Evolutionary conservation across 2,888 invertebrate genomes (phyloP), one percentile per base, ranked within the genome.

Genomic region (Apeira syringaria): DNA sequence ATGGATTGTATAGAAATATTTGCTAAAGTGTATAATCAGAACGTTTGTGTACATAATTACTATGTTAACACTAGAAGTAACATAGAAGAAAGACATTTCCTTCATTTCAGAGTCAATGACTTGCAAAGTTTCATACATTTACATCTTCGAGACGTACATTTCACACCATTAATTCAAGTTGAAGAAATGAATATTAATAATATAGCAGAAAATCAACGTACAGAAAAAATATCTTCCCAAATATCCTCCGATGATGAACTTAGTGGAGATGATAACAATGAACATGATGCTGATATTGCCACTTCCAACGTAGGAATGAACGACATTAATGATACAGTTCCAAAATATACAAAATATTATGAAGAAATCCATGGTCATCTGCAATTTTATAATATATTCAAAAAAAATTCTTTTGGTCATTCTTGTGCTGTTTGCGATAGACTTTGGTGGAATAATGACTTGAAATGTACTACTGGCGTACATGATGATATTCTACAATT

Each of bases 61-160:
- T 62, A 18, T 62, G 61, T 5, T 6, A 20, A 20, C 18, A 20
- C 6, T n/a, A n/a, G n/a, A n/a, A 20, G 6, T 6, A 5, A 20
- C 18, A 20, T 5, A 3, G 18, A 20, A 20, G 3, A 6, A 20
- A 20, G 18, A 20, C 18, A 20, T 6, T 20, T 5, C 6, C 18
- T 20, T 20, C 61, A 66, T 64, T 69, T 68, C 60, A 61, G 59
- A 64, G 66, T 53, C 22, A 67, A 68, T 63, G 58, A 62, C 59
- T 60, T 56, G 55, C 51, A 64, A 32, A 66, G 64, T 32, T 68
- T 63, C 62, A 68, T 66, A 63, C 68, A 66, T 64, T 62, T 61
- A 57, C 24, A 66, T 64, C 64, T 63, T 59, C 56, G 61, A 55
- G 59, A 59, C 12, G 51, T 24, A 34, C 58, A 62, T 32, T 62